phyloP scores from a whole-genome alignment of 2,888 invertebrate genomes.

The Lepidocyrtinus sp. region DNA sequence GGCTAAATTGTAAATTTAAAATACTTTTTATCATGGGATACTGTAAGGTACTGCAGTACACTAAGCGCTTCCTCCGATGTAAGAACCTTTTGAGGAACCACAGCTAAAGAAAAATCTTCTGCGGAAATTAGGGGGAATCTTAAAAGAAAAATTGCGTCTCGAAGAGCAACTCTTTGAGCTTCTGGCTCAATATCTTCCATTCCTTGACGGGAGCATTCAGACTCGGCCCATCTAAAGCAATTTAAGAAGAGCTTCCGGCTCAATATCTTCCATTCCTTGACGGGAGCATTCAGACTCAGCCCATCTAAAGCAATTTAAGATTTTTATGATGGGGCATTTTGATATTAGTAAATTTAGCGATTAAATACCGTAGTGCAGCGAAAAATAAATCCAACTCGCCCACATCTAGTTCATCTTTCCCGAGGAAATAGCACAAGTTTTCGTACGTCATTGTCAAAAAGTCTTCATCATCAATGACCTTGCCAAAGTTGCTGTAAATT shows the following conservation, averaged over 20 bases:
- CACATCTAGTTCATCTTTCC: conserved; percentile 56
- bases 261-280: conserved; percentile 77
- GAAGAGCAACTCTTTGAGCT: conserved; percentile 81
- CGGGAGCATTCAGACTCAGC: conserved; percentile 82
- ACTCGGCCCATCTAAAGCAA: conserved; percentile 83
- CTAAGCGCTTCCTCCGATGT: conserved; percentile 72
- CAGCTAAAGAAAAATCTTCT: conserved; percentile 86
- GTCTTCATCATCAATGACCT: conserved; percentile 57
- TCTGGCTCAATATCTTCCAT: conserved; percentile 77
- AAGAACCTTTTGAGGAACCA: conserved; percentile 82
- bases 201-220: conserved; percentile 81
- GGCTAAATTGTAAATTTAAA: not conserved
- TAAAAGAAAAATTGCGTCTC: conserved; percentile 80
- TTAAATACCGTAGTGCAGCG: too few relatives aligned
- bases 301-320: too few relatives aligned
- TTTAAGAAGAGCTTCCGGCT: conserved; percentile 81
- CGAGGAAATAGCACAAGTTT: conserved; percentile 54
- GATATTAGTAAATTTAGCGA: too few relatives aligned
- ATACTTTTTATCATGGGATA: conserved; percentile 56
- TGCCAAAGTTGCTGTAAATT: conserved; percentile 59
- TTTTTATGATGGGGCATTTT: too few relatives aligned
- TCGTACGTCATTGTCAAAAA: conserved; percentile 54
- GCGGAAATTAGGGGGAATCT: conserved; percentile 88
- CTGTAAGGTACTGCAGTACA: conserved; percentile 56
- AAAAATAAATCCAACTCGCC: conserved; percentile 54